Evolutionary conservation across 2,888 invertebrate genomes (phyloP), one percentile per base, ranked within the genome.

Genomic region (Heteropelma amictum): DNA sequence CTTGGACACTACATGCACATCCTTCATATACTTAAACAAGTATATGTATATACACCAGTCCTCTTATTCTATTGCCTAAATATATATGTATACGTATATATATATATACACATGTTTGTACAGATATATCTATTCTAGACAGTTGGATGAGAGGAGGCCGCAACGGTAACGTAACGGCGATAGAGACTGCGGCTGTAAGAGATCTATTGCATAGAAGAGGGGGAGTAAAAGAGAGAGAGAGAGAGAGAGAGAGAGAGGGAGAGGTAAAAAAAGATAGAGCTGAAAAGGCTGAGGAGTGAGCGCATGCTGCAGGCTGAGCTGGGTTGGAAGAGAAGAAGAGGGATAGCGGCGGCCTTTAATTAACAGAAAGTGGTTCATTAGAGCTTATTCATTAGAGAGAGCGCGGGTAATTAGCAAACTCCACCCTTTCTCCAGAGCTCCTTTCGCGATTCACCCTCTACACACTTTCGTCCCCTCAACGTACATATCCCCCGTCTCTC

Each of bases 351-450:
- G 91, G 94, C 93, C 94, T 94, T 94, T 94, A 94, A 94, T 94
- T 94, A 94, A 94, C 94, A 94, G 94, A 94, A 94, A 94, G 94
- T 94, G 94, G 94, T 94, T 94, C 94, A 94, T 94, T 94, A 94
- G 94, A 94, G 94, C 94, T 94, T 94, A 94, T 94, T 94, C 94
- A 94, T 94, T 94, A 94, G 94, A 94, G 94, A 94, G 94, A 94
- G 94, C 82, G 84, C 84, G 93, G 94, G 94, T 94, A 94, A 94
- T 94, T 94, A 94, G 94, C 93, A 94, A 94, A 94, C 93, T 94
- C 94, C 94, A 94, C 85, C 85, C 86, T 85, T 86, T 84, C 86
- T 84, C 84, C 82, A 76, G 81, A 82, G 83, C 84, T 85, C 84
- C 86, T 85, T 85, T 84, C 84, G 83, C 82, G 81, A 83, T 85